These are phyloP conservation scores for Dasyprocta punctata DNA, from an alignment of 2,113 vertebrate genomes.

Conservation along the genomic window DNA sequence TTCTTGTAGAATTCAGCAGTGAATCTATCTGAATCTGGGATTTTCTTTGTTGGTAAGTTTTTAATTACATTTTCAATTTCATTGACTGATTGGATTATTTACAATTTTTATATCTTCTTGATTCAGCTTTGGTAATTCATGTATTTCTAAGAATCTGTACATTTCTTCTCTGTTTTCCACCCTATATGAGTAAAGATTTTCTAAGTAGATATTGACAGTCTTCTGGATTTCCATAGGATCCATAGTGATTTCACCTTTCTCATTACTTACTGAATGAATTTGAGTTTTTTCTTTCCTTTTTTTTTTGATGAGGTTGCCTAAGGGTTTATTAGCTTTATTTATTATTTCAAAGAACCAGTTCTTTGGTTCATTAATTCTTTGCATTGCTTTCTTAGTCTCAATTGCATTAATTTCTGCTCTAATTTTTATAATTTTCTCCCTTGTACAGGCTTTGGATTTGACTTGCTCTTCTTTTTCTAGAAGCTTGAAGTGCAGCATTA, in stretches of 20 bases:
- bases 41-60: background rate
- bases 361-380: background rate
- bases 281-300: background rate
- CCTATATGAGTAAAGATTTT: background rate
- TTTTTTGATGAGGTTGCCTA: background rate
- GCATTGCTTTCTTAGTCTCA: background rate
- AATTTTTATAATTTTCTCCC: too few species aligned
- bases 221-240: background rate
- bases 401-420: too few species aligned
- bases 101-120: background rate
- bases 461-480: too few species aligned
- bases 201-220: background rate
- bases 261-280: background rate
- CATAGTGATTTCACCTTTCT: background rate
- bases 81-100: background rate
- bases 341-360: background rate
- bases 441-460: too few species aligned
- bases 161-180: background rate
- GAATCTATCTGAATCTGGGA: background rate
- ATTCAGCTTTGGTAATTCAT: background rate
- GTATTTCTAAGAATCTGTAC: background rate
- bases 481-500: too few species aligned
- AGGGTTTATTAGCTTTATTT: background rate
- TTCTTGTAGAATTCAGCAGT: background rate
- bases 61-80: background rate